Percentiles rank a stretch among this genome's conserved stretches.
Evolutionary conservation across 2,888 invertebrate species (phyloP).

Genomic region (Thyatira batis): DNA sequence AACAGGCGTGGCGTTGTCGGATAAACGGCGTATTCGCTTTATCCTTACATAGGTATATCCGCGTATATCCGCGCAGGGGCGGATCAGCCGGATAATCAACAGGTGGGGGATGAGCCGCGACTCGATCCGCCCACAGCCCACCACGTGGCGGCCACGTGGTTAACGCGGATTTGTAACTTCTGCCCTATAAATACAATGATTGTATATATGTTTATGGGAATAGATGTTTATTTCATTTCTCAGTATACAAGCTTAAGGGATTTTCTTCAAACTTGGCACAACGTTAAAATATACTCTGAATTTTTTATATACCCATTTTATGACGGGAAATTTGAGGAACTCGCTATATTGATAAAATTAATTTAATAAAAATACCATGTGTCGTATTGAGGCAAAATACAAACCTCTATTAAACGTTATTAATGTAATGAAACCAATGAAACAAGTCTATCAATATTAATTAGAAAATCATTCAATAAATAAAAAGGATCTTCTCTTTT

Average conservation of each 20-base stretch:
- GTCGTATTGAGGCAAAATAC: neutral
- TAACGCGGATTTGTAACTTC: neutral
- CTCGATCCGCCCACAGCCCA: slow-evolving; percentile 66
- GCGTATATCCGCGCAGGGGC: slow-evolving; percentile 68
- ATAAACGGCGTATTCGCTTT: slow-evolving; percentile 53
- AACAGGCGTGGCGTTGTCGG: slow-evolving; percentile 51
- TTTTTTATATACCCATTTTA: too few species aligned
- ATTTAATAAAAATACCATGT: too few species aligned
- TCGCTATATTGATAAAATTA: too few species aligned
- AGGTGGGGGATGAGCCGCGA: slow-evolving; percentile 80
- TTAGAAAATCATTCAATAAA: slow-evolving; percentile 34
- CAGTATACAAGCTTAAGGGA: too few species aligned
- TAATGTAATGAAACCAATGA: neutral
- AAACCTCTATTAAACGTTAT: neutral
- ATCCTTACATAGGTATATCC: slow-evolving; percentile 58
- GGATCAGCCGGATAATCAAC: slow-evolving; percentile 80
- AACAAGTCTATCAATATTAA: slow-evolving; percentile 4
- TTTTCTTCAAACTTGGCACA: too few species aligned
- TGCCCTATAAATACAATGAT: too few species aligned
- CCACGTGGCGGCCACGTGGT: slow-evolving; percentile 52
- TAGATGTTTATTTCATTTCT: neutral
- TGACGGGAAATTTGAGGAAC: neutral
- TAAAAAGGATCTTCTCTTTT: slow-evolving; percentile 35
- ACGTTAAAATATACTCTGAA: too few species aligned
- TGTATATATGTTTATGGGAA: too few species aligned